Evolutionary conservation across 1,140 invertebrate species (phyloP), one percentile per base, ranked within the genome.

Genomic region (Lepidurus couesii): DNA sequence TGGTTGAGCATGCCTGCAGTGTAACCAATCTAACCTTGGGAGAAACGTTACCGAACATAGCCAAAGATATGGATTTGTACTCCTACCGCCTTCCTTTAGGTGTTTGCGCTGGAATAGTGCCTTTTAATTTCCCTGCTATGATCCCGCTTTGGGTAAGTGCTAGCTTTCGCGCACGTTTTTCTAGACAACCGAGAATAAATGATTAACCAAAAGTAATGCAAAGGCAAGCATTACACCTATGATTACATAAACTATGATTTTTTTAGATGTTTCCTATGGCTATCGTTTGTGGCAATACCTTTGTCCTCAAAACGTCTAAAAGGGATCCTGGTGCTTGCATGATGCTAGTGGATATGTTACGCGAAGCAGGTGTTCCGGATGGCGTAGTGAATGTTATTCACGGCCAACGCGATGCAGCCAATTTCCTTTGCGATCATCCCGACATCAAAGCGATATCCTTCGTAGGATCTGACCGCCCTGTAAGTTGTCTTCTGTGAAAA

Each of bases 51-150:
- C 89, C 92, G 78, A 93, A 95, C 79, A 94, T 99, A 75, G 91
- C 95, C 1, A 96, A 92, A 80, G 96, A 98, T 83, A 95, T 97
- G 93, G 95, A 97, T 83, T 93, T 92, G 4, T 88, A 93, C 79
- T 96, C 95, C 0, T 95, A 95, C 84, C 91, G 95, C 81, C 84
- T 95, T 42, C 97, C 98, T 1, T 86, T 98, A 1, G 96, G 96
- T 75, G 94, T 97, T 21, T 89, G 92, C 78, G 93, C 92, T 81
- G 95, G 95, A 53, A 95, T 98, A 82, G 93, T 94, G 45, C 94
- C 94, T 0, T 96, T 96, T 84, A 97, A 97, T 86, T 99, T 99
- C 86, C 98, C 98, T 0, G 97, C 98, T 47, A 99, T 99, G 98
- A 98, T 99, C 83, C 98, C 98, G 0, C 87, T 99, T 1, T 99